phyloP scores from a whole-genome alignment of 2,113 vertebrate species.

The Mobula birostris region DNA sequence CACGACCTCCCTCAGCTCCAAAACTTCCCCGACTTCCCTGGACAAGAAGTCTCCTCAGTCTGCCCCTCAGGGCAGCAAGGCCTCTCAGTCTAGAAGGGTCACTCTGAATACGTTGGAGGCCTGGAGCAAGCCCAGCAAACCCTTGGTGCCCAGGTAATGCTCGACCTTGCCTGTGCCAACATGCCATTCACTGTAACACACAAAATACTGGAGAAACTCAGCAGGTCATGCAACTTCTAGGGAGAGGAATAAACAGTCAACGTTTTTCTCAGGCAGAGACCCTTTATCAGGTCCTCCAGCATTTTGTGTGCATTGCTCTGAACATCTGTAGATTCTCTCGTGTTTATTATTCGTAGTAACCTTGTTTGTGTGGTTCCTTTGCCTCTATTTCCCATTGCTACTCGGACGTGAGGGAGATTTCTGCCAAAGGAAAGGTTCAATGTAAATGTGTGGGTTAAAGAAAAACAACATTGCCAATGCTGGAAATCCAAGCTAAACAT shows the following conservation, averaged over 20 bases:
- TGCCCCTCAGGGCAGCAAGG: constrained; percentile 46
- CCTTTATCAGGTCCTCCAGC: no score
- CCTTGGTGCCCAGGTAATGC: constrained; percentile 69
- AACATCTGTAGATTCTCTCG: no score
- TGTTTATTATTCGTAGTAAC: background rate
- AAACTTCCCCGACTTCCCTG: constrained; percentile 48
- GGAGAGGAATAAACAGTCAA: no score
- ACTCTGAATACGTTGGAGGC: constrained; percentile 79
- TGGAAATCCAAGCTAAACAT: no score
- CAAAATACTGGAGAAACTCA: no score
- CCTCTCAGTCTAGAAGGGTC: constrained; percentile 71
- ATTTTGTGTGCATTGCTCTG: no score
- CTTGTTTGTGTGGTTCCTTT: background rate
- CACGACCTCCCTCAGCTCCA: constrained; percentile 38
- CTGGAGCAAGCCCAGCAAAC: constrained; percentile 67
- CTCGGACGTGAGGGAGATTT: background rate
- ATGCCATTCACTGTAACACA: background rate
- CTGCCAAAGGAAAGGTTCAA: background rate
- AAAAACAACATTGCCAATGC: no score
- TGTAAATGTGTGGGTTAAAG: no score
- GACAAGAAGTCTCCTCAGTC: constrained; percentile 59
- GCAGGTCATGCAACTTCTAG: no score
- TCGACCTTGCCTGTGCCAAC: background rate
- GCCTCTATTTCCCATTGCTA: background rate
- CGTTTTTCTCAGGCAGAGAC: no score